A percentile compares a stretch with the other conserved stretches of the same genome.
phyloP scores from a whole-genome alignment of 2,888 invertebrate species.

The Morpho deidamia region DNA sequence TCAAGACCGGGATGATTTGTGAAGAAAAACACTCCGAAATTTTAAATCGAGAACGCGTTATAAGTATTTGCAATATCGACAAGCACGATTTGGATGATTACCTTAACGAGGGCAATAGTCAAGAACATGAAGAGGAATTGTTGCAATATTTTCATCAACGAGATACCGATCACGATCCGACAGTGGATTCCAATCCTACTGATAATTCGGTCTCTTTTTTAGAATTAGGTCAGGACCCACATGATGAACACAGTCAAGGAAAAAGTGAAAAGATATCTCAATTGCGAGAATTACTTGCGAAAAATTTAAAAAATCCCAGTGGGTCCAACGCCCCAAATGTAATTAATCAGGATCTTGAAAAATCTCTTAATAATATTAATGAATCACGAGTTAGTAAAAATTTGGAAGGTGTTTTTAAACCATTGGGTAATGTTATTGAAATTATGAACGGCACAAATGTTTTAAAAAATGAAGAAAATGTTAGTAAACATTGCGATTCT shows the following conservation, averaged over 20 bases:
- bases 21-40: conserved; percentile 74
- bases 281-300: conserved; percentile 83
- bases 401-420: conserved; percentile 57
- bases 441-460: conserved; percentile 39
- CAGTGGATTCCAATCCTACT: conserved; percentile 29
- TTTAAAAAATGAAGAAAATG: conserved; percentile 35
- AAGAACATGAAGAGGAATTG: conserved; percentile 91
- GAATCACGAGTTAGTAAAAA: conserved; percentile 39
- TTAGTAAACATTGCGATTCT: conserved; percentile 41
- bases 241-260: conserved; percentile 69
- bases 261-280: conserved; percentile 85
- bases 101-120: conserved; percentile 85
- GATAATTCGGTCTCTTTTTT: conserved; percentile 51
- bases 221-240: conserved; percentile 63
- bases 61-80: conserved; percentile 87
- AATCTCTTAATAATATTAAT: conserved; percentile 37
- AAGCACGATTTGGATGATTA: conserved; percentile 90
- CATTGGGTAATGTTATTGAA: conserved; percentile 35
- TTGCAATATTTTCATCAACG: conserved; percentile 87
- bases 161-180: conserved; percentile 46
- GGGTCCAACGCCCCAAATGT: conserved; percentile 42
- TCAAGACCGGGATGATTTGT: conserved; percentile 65
- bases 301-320: conserved; percentile 78
- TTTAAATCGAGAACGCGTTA: conserved; percentile 82
- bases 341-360: conserved; percentile 38